Base-by-base conservation (phyloP, 2,797 vertebrate species). In the Sardinella longiceps region DNA sequence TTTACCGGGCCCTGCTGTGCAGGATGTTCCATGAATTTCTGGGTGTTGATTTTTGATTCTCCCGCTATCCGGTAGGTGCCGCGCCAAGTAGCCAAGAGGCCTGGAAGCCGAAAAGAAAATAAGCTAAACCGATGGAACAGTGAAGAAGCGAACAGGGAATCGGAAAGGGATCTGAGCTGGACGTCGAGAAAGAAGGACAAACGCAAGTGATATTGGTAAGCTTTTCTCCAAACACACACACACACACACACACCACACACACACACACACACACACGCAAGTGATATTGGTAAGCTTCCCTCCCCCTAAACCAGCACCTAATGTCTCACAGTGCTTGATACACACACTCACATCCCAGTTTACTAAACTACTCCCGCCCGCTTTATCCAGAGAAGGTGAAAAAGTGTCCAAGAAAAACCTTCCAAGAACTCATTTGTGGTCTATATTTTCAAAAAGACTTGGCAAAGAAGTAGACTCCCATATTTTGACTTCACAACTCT, bases 71-170 rank as follows among this genome's bases (percentile, higher is more conserved):
- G 89, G 85, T 90, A 96, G 96, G 96, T 97, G 96, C 96, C 93
- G 88, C 93, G 92, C 94, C 91, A 45, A 82, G 74, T 63, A 46
- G 63, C 82, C 82, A 45, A 82, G 74, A 77, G 39, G 63, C 82
- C 82, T 88, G 93, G 92, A 92, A 95, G 95, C 95, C 94, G 94
- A 93, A 95, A 93, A 74, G 94, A 93, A 95, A 93, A 74, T 74
- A 94, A 95, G 94, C 91, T 95, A 95, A 94, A 92, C 94, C 94
- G 85, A 86, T 85, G 85, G 80, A 51, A 83, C 45, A 80, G 46
- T 84, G 82, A 87, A 56, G 11, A 48, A 77, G 45, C 94, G 93
- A 90, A n/a, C n/a, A n/a, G 94, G 93, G 92, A 91, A 92, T 92
- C 91, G 94, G 94, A 92, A 92, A 94, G 93, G 91, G 92, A 91